Evolutionary conservation across 1,140 invertebrate species (phyloP), one percentile per base, ranked within the genome.

Genomic region (Plectus sambesii): DNA sequence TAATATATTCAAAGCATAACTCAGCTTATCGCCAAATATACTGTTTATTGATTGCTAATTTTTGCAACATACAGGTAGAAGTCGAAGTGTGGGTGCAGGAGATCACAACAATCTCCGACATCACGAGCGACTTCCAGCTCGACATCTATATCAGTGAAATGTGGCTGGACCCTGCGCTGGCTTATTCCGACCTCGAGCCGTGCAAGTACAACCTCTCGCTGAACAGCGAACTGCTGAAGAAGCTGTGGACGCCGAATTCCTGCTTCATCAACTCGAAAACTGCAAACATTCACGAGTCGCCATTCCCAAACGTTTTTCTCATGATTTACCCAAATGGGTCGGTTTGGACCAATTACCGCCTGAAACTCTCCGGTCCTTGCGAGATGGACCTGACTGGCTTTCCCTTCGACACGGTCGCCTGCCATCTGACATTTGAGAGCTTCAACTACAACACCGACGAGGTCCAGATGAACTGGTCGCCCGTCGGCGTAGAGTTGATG

Each of bases 401-500:
- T 42, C 64, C 64, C 12, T 69, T 67, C 27, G 64, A 67, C 47
- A 67, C 66, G 51, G 64, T 67, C 17, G 69, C 64, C 23, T 67
- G 64, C 45, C 50, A 55, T 19, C 56, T 67, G 6, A 69, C 66
- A 17, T 67, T 67, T 41, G 64, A 67, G 42, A 56, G 49, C 35
- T 67, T 67, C 45, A 67, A 67, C 48, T 67, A 67, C 46, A 67
- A 67, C 40, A 67, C 66, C 8, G 64, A 69, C 35, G 64, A 67
- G 43, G 63, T 69, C 12, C 40, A 65, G 30, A 69, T 68, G 66
- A 42, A 55, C 22, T 66, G 63, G 63, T 52, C 60, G 2, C 24
- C 56, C 5, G 23, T 59, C 5, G 64, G 64, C 1, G 64, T 67
- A 1, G 37, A 49, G 5, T 63, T 61, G 36, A 67, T 67, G 66